Evolutionary conservation across 2,888 invertebrate species (phyloP).

Genomic region (Adelphocoris suturalis): DNA sequence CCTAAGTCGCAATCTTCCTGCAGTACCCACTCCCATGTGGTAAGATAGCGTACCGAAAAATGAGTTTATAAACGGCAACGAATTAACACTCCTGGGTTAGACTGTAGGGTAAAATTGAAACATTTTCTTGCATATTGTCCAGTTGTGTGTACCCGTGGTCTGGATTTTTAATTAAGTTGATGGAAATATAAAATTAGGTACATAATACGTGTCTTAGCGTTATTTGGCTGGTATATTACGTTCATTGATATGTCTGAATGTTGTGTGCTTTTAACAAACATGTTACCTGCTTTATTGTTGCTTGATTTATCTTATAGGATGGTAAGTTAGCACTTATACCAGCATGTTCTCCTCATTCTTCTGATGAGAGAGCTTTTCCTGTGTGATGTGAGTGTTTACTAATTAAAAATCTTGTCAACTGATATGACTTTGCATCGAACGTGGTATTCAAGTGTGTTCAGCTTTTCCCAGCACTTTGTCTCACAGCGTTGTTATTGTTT

Average conservation of each 20-base stretch:
- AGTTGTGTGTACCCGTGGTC: too few species aligned
- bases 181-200: too few species aligned
- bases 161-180: too few species aligned
- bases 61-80: too few species aligned
- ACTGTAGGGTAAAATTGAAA: too few species aligned
- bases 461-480: slow-evolving; percentile 70
- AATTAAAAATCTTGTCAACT: slow-evolving; percentile 37
- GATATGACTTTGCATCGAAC: slow-evolving; percentile 37
- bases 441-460: slow-evolving; percentile 44
- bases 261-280: background rate
- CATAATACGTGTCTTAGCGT: too few species aligned
- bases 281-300: slow-evolving; percentile 11
- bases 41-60: too few species aligned
- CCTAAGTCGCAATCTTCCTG: too few species aligned
- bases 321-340: slow-evolving; percentile 52
- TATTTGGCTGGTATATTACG: too few species aligned
- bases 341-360: slow-evolving; percentile 18
- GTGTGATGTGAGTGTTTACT: background rate
- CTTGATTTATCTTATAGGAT: background rate
- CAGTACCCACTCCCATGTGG: too few species aligned
- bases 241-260: background rate
- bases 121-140: too few species aligned
- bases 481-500: slow-evolving; percentile 46
- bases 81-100: too few species aligned
- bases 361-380: background rate